phyloP scores from a whole-genome alignment of 1,140 invertebrate species.

The Megalonaias nervosa region DNA sequence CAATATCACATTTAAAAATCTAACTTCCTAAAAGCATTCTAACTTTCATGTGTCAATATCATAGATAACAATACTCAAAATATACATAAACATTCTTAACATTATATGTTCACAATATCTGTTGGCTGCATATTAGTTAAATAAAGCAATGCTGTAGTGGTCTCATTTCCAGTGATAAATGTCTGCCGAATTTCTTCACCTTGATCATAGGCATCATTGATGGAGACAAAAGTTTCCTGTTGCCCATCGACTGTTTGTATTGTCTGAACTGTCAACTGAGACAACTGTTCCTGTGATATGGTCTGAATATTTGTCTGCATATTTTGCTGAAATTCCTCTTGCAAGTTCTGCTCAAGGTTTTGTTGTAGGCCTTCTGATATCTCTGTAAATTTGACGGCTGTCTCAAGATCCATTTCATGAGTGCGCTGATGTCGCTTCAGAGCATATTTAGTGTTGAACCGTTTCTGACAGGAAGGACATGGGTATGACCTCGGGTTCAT shows the following conservation, averaged over 20 bases:
- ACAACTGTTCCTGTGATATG: too few relatives aligned
- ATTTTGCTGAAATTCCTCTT: too few relatives aligned
- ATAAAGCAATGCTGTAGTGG: not conserved
- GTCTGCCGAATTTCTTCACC: constrained; percentile 15
- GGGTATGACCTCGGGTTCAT: constrained; percentile 65
- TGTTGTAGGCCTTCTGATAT: constrained; percentile 16
- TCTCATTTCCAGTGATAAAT: constrained; percentile 14
- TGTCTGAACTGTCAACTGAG: too few relatives aligned
- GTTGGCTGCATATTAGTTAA: too few relatives aligned
- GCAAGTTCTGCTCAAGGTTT: constrained; percentile 5
- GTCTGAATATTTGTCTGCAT: too few relatives aligned
- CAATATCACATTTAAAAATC: too few relatives aligned
- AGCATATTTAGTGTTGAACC: constrained; percentile 72
- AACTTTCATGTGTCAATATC: too few relatives aligned
- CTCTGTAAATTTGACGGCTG: constrained; percentile 16
- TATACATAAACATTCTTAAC: too few relatives aligned
- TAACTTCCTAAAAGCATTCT: too few relatives aligned
- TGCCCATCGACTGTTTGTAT: constrained; percentile 5
- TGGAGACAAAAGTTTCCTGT: not conserved
- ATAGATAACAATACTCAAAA: too few relatives aligned
- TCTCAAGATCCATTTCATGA: constrained; percentile 45
- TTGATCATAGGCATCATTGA: constrained; percentile 21
- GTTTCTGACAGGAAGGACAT: constrained; percentile 66
- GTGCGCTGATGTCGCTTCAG: constrained; percentile 68
- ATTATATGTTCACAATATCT: too few relatives aligned